Base-by-base conservation (phyloP, 2,888 invertebrate genomes). In the Apotomis betuletana region DNA sequence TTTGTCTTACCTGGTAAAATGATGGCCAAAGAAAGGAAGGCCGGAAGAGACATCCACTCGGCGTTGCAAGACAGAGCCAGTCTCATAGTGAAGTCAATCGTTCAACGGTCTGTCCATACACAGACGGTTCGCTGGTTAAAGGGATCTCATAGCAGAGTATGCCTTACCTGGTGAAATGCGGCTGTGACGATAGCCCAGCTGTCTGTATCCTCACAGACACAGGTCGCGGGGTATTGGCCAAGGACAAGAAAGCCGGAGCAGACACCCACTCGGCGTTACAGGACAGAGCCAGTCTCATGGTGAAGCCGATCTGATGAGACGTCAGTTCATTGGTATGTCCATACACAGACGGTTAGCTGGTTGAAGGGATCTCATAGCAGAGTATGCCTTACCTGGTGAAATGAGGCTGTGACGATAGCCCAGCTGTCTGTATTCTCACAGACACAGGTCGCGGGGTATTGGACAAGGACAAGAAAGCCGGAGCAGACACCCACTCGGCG, bases 161-260 rank as follows among this genome's bases (percentile, higher is more conserved):
- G 1, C 1, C 68, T 67, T 87, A 97, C 97, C 95, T 96, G 9
- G 98, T 95, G 15, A 15, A 15, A 15, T 15, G 15, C 0, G 15
- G 15, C 15, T 15, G 15, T 15, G 15, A 15, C 15, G 15, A 90
- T 98, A 97, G 92, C 96, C 96, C 78, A 98, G 98, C 76, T 0
- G 96, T 96, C 86, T 98, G 96, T 0, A 99, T 89, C 80, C 96
- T 95, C 60, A 99, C 94, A 10, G 94, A 92, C 81, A 99, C 95
- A 41, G 95, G 92, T 63, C 99, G 94, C 44, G 95, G 86, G 75
- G n/a, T 95, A 89, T 98, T 97, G 92, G 96, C 96, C 78, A 98
- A 89, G 87, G 98, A 97, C 76, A 65, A 61, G 10, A 36, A 54
- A 99, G 94, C 90, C 0, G 99, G 98, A 84, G 95, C 95, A 70